These are phyloP conservation scores for Psix sp. DNA, from an alignment of 1,140 invertebrate species.

Conservation along the genomic window DNA sequence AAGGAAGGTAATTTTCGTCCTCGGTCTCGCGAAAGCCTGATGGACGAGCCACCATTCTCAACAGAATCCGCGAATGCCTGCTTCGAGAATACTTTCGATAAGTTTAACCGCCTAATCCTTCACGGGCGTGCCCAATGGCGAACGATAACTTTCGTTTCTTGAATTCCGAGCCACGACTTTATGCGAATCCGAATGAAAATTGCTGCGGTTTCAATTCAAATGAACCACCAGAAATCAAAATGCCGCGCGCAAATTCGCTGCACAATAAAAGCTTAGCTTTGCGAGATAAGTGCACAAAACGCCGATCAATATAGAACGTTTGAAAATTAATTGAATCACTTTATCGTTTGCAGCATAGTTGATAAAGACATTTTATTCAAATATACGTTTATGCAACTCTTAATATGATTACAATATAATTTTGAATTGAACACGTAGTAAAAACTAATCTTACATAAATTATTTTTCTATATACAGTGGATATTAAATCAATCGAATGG, in stretches of 20 bases:
- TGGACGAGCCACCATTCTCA: slow-evolving; percentile 63
- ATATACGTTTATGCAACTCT: too few species aligned
- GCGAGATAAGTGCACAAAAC: slow-evolving; percentile 19
- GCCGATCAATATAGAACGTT: slow-evolving; percentile 19
- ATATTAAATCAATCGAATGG: too few species aligned
- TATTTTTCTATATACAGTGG: too few species aligned
- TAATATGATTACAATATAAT: too few species aligned
- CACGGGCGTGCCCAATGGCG: slow-evolving; percentile 33
- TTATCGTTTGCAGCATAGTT: too few species aligned
- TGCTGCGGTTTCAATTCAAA: slow-evolving; percentile 47
- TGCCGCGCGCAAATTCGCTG: slow-evolving; percentile 10
- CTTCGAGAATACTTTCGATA: slow-evolving; percentile 60
- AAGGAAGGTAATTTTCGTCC: slow-evolving; percentile 72
- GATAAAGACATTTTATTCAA: too few species aligned
- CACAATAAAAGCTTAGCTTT: slow-evolving; percentile 30
- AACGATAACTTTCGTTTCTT: slow-evolving; percentile 50
- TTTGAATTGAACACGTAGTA: too few species aligned
- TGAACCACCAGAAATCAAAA: slow-evolving; percentile 30
- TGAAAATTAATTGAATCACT: slow-evolving; percentile 20
- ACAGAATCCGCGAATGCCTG: slow-evolving; percentile 49
- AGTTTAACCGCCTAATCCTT: slow-evolving; percentile 55
- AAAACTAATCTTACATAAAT: too few species aligned
- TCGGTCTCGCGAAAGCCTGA: slow-evolving; percentile 62
- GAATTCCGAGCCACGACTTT: slow-evolving; percentile 38
- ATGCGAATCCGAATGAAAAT: slow-evolving; percentile 25